Conservation (phyloP, 2,113 vertebrate genomes). For the Stegastes partitus region DNA sequence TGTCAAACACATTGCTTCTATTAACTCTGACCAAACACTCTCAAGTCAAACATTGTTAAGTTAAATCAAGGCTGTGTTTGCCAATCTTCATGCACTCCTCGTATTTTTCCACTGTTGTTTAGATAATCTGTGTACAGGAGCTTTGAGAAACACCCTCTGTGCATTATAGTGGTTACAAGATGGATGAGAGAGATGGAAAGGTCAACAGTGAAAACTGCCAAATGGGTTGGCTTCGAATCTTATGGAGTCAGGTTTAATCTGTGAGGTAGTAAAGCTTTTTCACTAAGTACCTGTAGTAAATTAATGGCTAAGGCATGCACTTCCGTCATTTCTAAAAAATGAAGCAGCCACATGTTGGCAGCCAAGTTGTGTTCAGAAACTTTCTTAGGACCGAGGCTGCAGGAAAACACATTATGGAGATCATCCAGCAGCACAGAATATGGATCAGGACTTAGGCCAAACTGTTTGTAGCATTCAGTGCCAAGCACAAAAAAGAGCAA, state of each 20-base stretch:
- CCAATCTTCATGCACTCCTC: neutral
- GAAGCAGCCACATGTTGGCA: constrained; percentile 11
- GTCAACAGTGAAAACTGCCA: constrained; percentile 54
- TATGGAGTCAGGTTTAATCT: constrained; percentile 44
- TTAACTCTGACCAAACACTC: neutral
- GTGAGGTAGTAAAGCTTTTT: constrained; percentile 12
- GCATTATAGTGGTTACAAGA: constrained; percentile 11
- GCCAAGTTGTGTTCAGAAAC: constrained; percentile 6
- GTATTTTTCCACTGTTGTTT: constrained; percentile 11
- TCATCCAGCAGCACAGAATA: neutral
- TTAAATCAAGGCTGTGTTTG: neutral
- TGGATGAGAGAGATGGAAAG: constrained; percentile 31
- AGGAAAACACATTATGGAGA: neutral
- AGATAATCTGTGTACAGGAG: neutral
- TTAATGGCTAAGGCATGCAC: constrained; percentile 12
- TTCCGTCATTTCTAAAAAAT: constrained; percentile 1
- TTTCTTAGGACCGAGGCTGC: neutral
- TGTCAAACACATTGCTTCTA: constrained; percentile 17
- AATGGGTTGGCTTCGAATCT: constrained; percentile 55
- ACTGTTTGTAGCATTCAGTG: neutral
- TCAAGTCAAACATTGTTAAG: constrained; percentile 9
- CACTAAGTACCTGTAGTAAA: constrained; percentile 10
- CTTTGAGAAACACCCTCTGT: constrained; percentile 22
- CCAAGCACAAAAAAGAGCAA: neutral
- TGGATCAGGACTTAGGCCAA: neutral